Evolutionary conservation across 2,797 vertebrate species (phyloP).

Genomic region (Epinephelus coioides): DNA sequence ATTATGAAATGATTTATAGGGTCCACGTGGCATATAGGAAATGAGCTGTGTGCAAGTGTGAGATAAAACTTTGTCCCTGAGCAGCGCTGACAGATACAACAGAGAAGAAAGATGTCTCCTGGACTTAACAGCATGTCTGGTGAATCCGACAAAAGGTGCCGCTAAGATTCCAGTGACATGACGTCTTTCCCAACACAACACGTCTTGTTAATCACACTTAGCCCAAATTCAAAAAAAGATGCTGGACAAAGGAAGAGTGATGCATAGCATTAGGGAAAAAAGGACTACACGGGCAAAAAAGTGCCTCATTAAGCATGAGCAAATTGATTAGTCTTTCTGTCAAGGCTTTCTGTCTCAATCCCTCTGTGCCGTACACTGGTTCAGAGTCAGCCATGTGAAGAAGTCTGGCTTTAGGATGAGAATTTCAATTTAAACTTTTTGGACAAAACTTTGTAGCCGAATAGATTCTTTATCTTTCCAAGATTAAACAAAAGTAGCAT

Average conservation of each 20-base stretch:
- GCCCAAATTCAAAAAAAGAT: conserved; percentile 50
- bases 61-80: conserved; percentile 70
- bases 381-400: conserved; percentile 41
- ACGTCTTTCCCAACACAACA: conserved; percentile 53
- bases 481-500: conserved; percentile 49
- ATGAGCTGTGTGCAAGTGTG: conserved; percentile 55
- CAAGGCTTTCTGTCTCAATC: conserved; percentile 50
- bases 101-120: conserved; percentile 55
- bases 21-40: conserved; percentile 52
- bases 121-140: conserved; percentile 49
- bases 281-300: conserved; percentile 52
- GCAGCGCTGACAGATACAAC: conserved; percentile 57
- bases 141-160: conserved; percentile 57
- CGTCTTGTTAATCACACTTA: conserved; percentile 74
- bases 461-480: conserved; percentile 18
- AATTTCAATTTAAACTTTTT: conserved; percentile 33
- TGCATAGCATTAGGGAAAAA: conserved; percentile 37
- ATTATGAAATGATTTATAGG: conserved; percentile 54
- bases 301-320: conserved; percentile 69
- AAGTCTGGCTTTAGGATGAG: conserved; percentile 19
- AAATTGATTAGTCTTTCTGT: conserved; percentile 68
- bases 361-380: conserved; percentile 33
- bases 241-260: conserved; percentile 59
- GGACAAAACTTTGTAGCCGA: conserved; percentile 31
- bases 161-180: conserved; percentile 58